Evolutionary conservation across 1,140 invertebrate species (phyloP).

Genomic region (Lordiphosa mommai): DNA sequence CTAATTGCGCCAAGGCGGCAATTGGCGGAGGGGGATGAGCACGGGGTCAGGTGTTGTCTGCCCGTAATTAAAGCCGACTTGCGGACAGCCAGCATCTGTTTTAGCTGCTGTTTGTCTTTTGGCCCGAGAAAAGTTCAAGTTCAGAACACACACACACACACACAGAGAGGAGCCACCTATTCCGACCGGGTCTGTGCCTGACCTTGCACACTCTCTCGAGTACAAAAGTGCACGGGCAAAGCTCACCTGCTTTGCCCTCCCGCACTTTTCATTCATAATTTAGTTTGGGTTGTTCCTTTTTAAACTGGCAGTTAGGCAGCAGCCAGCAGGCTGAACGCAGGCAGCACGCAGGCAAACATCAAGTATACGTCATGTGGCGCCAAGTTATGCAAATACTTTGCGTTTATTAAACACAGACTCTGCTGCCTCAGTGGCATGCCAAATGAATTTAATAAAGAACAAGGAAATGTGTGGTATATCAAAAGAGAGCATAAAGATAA

Average conservation of each 20-base stretch:
- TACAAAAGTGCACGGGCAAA: slow-evolving; percentile 2
- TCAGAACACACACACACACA: slow-evolving; percentile 9
- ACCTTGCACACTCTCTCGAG: slow-evolving; percentile 15
- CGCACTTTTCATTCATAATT: slow-evolving; percentile 13
- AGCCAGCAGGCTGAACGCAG: not conserved
- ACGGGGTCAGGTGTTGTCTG: slow-evolving; percentile 38
- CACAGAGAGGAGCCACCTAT: not conserved
- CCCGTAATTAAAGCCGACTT: slow-evolving; percentile 35
- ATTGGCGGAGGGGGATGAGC: not conserved
- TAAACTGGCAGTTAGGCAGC: slow-evolving; percentile 1
- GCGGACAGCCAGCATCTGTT: slow-evolving; percentile 6
- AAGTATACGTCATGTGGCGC: slow-evolving; percentile 47
- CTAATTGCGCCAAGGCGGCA: slow-evolving; percentile 26
- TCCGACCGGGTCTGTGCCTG: slow-evolving; percentile 3
- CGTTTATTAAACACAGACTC: slow-evolving; percentile 24
- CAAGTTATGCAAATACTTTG: slow-evolving; percentile 34
- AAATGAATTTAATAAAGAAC: too few species aligned
- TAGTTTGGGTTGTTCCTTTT: slow-evolving; percentile 7
- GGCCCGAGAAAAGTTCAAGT: slow-evolving; percentile 48
- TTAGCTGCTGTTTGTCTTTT: slow-evolving; percentile 30
- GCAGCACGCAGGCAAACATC: slow-evolving; percentile 7
- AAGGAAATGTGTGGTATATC: too few species aligned
- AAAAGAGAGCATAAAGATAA: too few species aligned
- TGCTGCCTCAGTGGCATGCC: too few species aligned
- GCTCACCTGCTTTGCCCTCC: slow-evolving; percentile 4